These are phyloP conservation scores for Acipenser oxyrinchus DNA, from an alignment of 2,797 vertebrate species.

Conservation along the genomic window DNA sequence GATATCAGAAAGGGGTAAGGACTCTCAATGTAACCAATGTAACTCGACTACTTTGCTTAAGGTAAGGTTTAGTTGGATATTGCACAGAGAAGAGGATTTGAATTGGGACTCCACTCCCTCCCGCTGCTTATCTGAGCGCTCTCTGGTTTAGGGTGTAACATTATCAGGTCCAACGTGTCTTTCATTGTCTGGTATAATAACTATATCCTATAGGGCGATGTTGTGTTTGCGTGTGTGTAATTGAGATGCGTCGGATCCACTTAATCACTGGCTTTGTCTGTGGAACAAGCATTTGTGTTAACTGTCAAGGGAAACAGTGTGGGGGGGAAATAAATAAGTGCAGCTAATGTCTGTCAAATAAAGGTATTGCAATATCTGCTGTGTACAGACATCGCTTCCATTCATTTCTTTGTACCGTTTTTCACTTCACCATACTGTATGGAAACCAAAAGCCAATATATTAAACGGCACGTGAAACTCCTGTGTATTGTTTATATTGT, in stretches of 20 bases:
- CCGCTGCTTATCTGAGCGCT: too few species aligned
- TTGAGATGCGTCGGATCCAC: neutral
- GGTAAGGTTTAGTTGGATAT: too few species aligned
- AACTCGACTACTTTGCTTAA: too few species aligned
- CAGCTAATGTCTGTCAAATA: conserved; percentile 14
- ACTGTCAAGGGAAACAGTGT: conserved; percentile 3
- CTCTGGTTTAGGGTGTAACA: too few species aligned
- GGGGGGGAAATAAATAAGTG: neutral
- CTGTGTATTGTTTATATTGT: conserved; percentile 9
- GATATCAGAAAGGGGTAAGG: too few species aligned
- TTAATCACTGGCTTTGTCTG: conserved; percentile 2
- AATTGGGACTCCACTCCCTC: too few species aligned
- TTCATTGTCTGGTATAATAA: too few species aligned
- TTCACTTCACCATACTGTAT: conserved; percentile 39
- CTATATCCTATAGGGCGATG: too few species aligned
- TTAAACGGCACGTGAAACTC: conserved; percentile 61
- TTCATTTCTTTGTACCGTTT: conserved; percentile 30
- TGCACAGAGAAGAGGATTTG: too few species aligned
- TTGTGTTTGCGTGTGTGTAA: neutral
- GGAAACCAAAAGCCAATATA: conserved; percentile 43
- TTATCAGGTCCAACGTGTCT: too few species aligned
- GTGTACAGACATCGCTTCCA: conserved; percentile 41
- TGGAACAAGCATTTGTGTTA: neutral
- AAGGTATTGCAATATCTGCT: conserved; percentile 38
- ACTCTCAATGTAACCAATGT: too few species aligned